Base-by-base conservation (phyloP, 2,113 vertebrate genomes). In the Larimichthys polyactis region DNA sequence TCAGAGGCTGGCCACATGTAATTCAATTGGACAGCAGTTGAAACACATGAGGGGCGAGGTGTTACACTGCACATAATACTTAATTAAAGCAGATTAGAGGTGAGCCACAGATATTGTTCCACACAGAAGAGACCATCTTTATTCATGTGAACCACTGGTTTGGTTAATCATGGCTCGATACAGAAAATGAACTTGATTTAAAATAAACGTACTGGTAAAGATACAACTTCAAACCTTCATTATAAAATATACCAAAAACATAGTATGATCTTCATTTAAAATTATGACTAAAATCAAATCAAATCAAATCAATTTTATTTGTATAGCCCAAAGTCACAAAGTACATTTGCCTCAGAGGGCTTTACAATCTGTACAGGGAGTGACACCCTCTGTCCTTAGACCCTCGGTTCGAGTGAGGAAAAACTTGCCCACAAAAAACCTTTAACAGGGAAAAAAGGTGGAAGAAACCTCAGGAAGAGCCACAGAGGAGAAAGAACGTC, bases 71-170 rank as follows among this genome's bases (percentile, higher is more conserved):
- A 17, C 59, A 54, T 32, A 16, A 36, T 15, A 55, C 36, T 51
- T 60, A 22, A 77, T 80, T 67, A 64, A 82, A 81, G 11, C 65
- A 52, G 17, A 75, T 77, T 46, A 77, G 52, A 69, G 48, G 20
- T 32, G 36, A 51, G 48, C 15, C 43, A 43, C 51, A 54, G 24
- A 51, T 5, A 17, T 0, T 29, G 40, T 22, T 60, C 67, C 48
- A 44, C 65, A 63, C 57, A 71, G 12, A 52, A 15, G 2, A 11
- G 4, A 60, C 4, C 17, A n/a, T 52, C n/a, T 55, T 19, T 43
- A 27, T 17, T 52, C n/a, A 24, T 43, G 17, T 51, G 4, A 5
- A 20, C 6, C 36, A 24, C 27, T 16, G 57, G 27, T 36, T 15
- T 6, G 24, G 10, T 32, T 27, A 68, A 49, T 29, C 14, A 24